Evolutionary conservation across 2,888 invertebrate genomes (phyloP), one percentile per base, ranked within the genome.

Genomic region (Drosophila kambysellisi): DNA sequence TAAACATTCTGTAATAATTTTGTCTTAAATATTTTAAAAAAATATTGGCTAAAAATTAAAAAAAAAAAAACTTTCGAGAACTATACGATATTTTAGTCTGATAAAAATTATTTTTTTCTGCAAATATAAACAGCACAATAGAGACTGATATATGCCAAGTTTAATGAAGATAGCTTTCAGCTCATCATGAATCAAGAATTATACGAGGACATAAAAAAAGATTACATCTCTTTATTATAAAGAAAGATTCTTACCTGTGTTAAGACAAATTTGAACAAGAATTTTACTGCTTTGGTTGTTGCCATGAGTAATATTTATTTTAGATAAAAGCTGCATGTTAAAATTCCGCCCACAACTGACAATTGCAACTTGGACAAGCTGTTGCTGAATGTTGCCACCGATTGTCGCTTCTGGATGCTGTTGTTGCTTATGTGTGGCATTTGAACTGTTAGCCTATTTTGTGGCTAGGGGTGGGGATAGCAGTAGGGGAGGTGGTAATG

Each of bases 321-420:
- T 0, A 20, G 20, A 30, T 37, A 29, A n/a, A 37, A n/a, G 57
- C 66, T 79, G 84, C 84, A 83, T 74, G 75, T 82, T 70, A 70
- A 80, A 82, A 71, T 50, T 25, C 37, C 61, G 59, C 58, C 59
- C 54, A 59, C 71, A 46, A 62, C 54, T 56, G 58, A 41, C 46
- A 52, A 5, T 39, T 56, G 39, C 56, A 59, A 54, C 48, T 35
- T 60, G 69, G 73, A 73, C 76, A 76, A 78, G 83, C 86, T 81
- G 75, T 61, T 72, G 58, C 68, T 63, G 30, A 32, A 35, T 53
- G 64, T 54, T 61, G 76, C 51, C 25, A 46, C 25, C 15, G 15
- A 46, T 8, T 46, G 25, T 15, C 46, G 9, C 41, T 9, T 11
- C 41, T n/a, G 41, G 41, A 9, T 70, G 39, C 20, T 66, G 66